Conservation (phyloP, 2,113 vertebrate genomes). For the Larimichthys polyactis region DNA sequence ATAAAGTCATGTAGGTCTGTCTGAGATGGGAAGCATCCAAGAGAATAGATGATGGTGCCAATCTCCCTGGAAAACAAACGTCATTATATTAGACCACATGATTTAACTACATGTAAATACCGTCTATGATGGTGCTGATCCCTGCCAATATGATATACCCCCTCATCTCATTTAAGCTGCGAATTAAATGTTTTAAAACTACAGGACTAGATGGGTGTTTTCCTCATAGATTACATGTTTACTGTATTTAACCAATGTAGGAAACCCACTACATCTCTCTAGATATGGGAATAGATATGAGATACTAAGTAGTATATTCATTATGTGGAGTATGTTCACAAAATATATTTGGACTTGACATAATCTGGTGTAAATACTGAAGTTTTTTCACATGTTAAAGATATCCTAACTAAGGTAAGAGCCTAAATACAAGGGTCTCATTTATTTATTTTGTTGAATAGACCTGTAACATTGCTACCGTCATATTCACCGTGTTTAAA, state of each 20-base stretch:
- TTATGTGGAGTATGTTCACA: too few species aligned
- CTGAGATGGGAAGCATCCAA: slow-evolving; percentile 93
- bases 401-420: background rate
- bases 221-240: background rate
- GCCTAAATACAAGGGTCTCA: background rate
- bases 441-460: background rate
- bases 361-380: background rate
- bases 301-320: background rate
- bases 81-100: background rate
- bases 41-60: slow-evolving; percentile 90
- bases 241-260: background rate
- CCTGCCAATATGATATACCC: background rate
- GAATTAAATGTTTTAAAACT: too few species aligned
- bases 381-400: background rate
- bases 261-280: background rate
- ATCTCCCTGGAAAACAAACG: slow-evolving; percentile 86
- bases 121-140: background rate
- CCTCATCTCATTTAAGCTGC: background rate
- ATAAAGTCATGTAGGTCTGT: slow-evolving; percentile 90
- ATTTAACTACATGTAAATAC: background rate
- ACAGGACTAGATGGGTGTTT: background rate
- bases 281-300: background rate
- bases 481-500: background rate
- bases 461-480: background rate
- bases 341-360: background rate